Base-by-base conservation (phyloP, 1,140 invertebrate species). In the Apis dorsata region DNA sequence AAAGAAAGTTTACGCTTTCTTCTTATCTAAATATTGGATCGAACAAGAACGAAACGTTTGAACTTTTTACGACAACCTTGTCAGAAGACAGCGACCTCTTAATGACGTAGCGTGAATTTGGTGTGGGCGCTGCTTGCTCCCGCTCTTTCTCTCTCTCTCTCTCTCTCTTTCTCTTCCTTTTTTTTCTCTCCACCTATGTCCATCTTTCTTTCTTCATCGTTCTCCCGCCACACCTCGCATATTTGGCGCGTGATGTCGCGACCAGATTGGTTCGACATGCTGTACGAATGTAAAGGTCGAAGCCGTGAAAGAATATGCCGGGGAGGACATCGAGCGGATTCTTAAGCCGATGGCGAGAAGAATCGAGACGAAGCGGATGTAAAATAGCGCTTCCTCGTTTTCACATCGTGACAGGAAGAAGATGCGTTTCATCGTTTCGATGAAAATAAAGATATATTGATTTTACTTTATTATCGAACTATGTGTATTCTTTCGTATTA, bases 241-340 rank as follows among this genome's bases (percentile, higher is more conserved):
- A 93, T 93, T 93, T 93, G 91, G 91, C 91, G 91, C 91, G 91
- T 93, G 91, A 93, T 92, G 91, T 87, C 91, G 91, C 89, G 87
- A 91, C 89, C 88, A 88, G 90, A 90, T 91, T 89, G 90, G 89
- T 91, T 91, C 89, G 87, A 89, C 87, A 89, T 85, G 82, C 86
- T 87, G 85, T 89, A 89, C 88, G 80, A 89, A 89, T 87, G 88
- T 88, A 89, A 89, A 89, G 88, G 88, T 90, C 86, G 86, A 59
- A 90, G 51, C 86, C 88, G 88, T 89, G 88, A 87, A 89, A 73
- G 72, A 87, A 89, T 34, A 85, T 81, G 81, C 72, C 81, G 78
- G 76, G 51, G 82, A 82, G 79, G 87, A 89, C 81, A n/a, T 75
- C 75, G 75, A 86, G 81, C 66, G 53, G 83, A 88, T 85, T 87